Evolutionary conservation across 1,140 invertebrate genomes (phyloP), one percentile per base, ranked within the genome.

Genomic region (Apolygus lucorum): DNA sequence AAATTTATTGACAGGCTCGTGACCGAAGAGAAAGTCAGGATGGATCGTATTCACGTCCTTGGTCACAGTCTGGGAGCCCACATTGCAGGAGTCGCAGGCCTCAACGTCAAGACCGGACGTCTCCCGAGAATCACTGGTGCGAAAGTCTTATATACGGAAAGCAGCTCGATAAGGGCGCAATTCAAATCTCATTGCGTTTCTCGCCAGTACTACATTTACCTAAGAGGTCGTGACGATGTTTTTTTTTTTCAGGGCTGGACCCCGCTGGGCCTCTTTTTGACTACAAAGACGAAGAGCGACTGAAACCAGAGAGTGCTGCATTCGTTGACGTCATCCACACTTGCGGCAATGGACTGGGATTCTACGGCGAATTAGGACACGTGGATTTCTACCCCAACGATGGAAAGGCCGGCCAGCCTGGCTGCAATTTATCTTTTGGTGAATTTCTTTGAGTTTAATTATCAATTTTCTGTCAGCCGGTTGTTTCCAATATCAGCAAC

Each of bases 31-130:
- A 28, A 54, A 0, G 65, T 67, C 2, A 34, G 59, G 27, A 14
- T 2, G 14, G 29, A 42, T 1, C n/a, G 52, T 17, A 29, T 71
- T 4, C 70, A 71, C 29, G 28, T 71, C 8, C n/a, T 71, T 2
- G 92, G 92, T 0, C 92, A 93, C 79, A 93, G 90, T 72, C 79
- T 95, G 4, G 92, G 92, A 0, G 87, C 90, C 0, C 92, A 95
- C 74, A 86, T 93, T 17, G 85, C 88, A 0, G 90, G 91, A 1
- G 87, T 88, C 70, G 83, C 87, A 0, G 91, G 90, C 0, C 4
- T 4, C 8, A 11, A 59, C 54, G 54, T 59, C 13, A 13, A 11
- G 22, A 17, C 2, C 11, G 28, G 28, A 28, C 24, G 27, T 8
- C 4, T 28, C 25, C 4, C 22, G 8, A 65, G 26, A 27, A 24